These are phyloP conservation scores for Smutsia gigantea DNA, from an alignment of 2,797 vertebrate species.

Conservation along the genomic window DNA sequence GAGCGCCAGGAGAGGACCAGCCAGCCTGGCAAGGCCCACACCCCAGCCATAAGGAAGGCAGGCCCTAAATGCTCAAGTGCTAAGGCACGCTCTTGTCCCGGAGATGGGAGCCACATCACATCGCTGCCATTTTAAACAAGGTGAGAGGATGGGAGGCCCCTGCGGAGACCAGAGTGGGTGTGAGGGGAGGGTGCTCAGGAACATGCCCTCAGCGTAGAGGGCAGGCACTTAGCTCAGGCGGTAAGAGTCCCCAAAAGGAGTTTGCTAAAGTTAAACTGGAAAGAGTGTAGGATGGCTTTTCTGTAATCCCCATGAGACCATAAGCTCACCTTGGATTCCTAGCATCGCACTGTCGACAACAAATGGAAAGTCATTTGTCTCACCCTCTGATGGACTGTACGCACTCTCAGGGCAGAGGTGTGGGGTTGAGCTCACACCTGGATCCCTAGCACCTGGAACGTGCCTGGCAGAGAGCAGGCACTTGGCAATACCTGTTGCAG, in stretches of 20 bases:
- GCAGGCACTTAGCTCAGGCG: neutral
- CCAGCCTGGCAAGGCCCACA: neutral
- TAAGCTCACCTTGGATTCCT: no score
- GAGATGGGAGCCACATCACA: neutral
- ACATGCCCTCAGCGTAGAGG: neutral
- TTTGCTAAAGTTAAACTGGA: slow-evolving; percentile 32
- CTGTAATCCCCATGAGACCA: no score
- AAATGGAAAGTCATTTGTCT: no score
- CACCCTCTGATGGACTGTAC: no score
- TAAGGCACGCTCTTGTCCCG: neutral
- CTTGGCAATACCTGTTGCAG: no score
- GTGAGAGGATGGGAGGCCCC: no score
- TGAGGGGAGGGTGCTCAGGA: neutral
- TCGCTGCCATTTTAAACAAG: no score
- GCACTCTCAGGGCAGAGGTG: no score
- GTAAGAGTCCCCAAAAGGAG: neutral
- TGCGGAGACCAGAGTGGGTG: neutral
- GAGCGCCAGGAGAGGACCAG: neutral
- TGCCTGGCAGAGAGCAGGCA: no score
- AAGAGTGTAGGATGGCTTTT: neutral
- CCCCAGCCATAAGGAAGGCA: neutral
- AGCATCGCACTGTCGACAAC: no score
- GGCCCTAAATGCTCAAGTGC: neutral
- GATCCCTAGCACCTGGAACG: no score
- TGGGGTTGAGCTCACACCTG: no score